A percentile compares a stretch with the other conserved stretches of the same genome.
phyloP scores from a whole-genome alignment of 2,797 vertebrate genomes.

The Hipposideros larvatus region DNA sequence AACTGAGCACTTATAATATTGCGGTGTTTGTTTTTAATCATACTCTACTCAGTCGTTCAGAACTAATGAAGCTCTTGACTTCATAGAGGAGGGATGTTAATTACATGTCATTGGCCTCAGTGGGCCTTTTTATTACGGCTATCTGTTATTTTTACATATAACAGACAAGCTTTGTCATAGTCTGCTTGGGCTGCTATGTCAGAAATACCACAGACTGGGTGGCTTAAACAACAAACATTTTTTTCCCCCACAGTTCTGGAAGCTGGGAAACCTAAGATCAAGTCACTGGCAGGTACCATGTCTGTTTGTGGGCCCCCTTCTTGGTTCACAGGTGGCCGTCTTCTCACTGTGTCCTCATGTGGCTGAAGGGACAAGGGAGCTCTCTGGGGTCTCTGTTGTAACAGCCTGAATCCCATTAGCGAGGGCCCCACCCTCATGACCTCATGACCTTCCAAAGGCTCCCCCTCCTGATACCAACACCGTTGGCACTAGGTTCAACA shows the following conservation, averaged over 20 bases:
- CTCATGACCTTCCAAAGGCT: neutral
- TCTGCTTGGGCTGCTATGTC: neutral
- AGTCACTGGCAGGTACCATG: neutral
- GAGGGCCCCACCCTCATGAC: neutral
- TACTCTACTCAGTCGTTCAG: neutral
- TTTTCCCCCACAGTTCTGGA: neutral
- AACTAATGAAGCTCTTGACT: slow-evolving; percentile 41
- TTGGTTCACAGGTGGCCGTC: neutral
- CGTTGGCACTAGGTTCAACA: neutral
- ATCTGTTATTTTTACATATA: neutral
- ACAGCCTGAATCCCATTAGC: too few species aligned
- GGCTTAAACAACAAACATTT: neutral
- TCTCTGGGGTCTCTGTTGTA: neutral
- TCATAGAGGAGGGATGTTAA: neutral
- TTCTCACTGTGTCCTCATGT: too few species aligned
- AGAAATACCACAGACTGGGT: neutral
- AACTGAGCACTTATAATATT: neutral
- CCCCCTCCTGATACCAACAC: neutral
- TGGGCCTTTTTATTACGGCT: neutral
- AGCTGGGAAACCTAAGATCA: neutral
- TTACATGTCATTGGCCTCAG: neutral
- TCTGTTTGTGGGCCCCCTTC: neutral
- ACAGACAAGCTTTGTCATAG: neutral
- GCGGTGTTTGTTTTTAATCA: slow-evolving; percentile 43
- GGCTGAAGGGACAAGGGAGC: neutral